Evolutionary conservation across 2,113 vertebrate genomes (phyloP), one percentile per base, ranked within the genome.

Genomic region (Tupaia chinensis): DNA sequence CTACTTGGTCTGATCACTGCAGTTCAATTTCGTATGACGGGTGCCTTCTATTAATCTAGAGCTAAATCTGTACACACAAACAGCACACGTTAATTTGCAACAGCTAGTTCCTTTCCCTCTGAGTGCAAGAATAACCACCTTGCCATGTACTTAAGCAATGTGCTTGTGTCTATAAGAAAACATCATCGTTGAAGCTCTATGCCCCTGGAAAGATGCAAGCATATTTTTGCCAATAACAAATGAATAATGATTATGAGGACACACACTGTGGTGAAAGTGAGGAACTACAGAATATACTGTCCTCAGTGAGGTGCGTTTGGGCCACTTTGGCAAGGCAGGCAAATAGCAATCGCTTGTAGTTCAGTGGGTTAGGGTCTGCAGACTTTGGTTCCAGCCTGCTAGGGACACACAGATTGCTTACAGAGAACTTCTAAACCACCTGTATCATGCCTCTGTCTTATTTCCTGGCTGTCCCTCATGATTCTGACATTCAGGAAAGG

Each of bases 131-230:
- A 77, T 73, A 70, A 95, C 93, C 84, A 92, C 60, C 83, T 85
- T 76, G 0, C 72, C 95, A 65, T 61, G 65, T 23, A 93, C 91
- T 10, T 23, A 95, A 76, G 91, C 77, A 88, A 74, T 82, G 79
- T 56, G 70, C 65, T 94, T 60, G 8, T 54, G 58, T 96, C 81
- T 96, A 77, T 91, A 92, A 97, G 83, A 78, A 94, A 91, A 91
- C 63, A 17, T 54, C 27, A 25, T 74, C 87, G 84, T 91, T 97
- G 91, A 96, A 95, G 97, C 87, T 73, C 87, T 92, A 32, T 95
- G 94, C 69, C 44, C 95, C 70, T 92, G 73, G 94, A 95, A 95
- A 98, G 89, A 91, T 89, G 89, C 0, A 58, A 81, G 68, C 32
- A 6, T n/a, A 10, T 54, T 82, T 93, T 65, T 87, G 60, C 29